phyloP scores from a whole-genome alignment of 2,113 vertebrate species.

The Gymnarchus niloticus region DNA sequence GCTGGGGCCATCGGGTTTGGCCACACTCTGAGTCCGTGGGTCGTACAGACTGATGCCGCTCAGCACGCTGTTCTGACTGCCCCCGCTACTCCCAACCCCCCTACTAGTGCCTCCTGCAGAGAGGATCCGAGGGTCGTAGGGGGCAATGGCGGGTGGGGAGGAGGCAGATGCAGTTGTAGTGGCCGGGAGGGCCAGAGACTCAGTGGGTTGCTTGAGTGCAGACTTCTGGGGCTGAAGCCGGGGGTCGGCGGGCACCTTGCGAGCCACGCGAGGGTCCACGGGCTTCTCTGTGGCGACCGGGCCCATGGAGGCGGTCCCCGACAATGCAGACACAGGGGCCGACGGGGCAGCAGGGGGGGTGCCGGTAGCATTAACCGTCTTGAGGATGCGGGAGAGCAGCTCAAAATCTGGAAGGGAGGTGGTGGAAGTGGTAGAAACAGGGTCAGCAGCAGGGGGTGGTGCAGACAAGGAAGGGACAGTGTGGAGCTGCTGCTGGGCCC shows the following conservation, averaged over 20 bases:
- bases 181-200: constrained; percentile 38
- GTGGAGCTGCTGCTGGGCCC: constrained; percentile 51
- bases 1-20: constrained; percentile 44
- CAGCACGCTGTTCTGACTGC: constrained; percentile 75
- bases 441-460: constrained; percentile 42
- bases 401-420: constrained; percentile 80
- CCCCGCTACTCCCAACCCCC: constrained; percentile 48
- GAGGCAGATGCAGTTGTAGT: constrained; percentile 31
- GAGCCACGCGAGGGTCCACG: constrained; percentile 70
- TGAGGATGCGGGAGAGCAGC: constrained; percentile 81
- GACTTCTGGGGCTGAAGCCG: constrained; percentile 70
- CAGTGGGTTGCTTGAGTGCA: constrained; percentile 49
- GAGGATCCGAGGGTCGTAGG: constrained; percentile 81
- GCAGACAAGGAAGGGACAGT: constrained; percentile 47
- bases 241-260: constrained; percentile 70
- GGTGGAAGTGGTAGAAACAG: constrained; percentile 37
- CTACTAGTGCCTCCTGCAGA: constrained; percentile 63
- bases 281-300: constrained; percentile 67
- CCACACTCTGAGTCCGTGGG: constrained; percentile 70
- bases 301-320: not conserved
- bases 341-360: constrained; percentile 31
- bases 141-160: constrained; percentile 59
- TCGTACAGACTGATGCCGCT: constrained; percentile 87
- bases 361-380: constrained; percentile 72
- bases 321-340: constrained; percentile 12